Percentiles rank a stretch among this genome's conserved stretches.
Conservation (phyloP, 2,113 vertebrate species). For the Charadrius vociferus region DNA sequence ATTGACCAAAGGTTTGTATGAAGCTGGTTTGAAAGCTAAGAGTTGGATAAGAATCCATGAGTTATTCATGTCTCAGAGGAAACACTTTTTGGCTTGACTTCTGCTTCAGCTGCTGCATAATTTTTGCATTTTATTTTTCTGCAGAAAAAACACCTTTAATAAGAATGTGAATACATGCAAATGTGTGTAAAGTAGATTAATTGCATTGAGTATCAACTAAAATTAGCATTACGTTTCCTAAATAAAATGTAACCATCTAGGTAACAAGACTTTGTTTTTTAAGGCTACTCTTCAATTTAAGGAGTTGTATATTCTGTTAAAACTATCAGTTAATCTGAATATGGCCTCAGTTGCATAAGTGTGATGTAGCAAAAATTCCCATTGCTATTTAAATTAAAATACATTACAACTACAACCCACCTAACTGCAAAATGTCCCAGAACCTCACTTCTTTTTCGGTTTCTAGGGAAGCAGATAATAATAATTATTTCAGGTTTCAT, state of each 20-base stretch:
- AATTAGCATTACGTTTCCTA: neutral
- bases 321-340: neutral
- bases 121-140: neutral
- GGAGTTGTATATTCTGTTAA: neutral
- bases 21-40: neutral
- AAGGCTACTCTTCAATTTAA: neutral
- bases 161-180: neutral
- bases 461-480: neutral
- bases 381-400: conserved; percentile 7
- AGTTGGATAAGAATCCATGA: neutral
- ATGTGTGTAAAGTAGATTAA: neutral
- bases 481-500: neutral
- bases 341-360: neutral
- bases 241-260: neutral
- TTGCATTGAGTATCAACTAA: neutral
- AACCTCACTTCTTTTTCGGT: neutral
- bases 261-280: neutral
- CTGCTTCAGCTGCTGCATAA: neutral
- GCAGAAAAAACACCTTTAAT: neutral
- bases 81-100: conserved; percentile 18
- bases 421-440: neutral
- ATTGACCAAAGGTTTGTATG: conserved; percentile 1
- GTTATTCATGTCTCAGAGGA: conserved; percentile 41
- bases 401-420: neutral
- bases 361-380: neutral